phyloP scores from a whole-genome alignment of 2,797 vertebrate species.

The Lycodopsis pacificus region DNA sequence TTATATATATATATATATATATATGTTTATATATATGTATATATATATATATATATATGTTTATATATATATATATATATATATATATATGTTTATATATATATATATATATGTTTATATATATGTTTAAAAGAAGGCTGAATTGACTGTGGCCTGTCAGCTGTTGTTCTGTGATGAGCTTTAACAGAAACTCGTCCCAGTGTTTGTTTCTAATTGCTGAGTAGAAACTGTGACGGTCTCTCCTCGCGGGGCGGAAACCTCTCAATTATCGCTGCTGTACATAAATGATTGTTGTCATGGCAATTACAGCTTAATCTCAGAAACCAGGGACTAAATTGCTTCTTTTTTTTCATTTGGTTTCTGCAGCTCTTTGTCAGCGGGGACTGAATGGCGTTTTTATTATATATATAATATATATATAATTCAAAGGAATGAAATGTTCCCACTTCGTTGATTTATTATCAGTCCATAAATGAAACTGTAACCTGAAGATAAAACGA shows the following conservation, averaged over 20 bases:
- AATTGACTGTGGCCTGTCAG: conserved; percentile 44
- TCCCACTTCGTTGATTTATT: conserved; percentile 18
- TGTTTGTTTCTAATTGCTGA: conserved; percentile 47
- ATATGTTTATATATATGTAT: too few species aligned
- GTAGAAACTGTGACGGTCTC: conserved; percentile 57
- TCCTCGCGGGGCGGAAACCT: conserved; percentile 54
- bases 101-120: too few species aligned
- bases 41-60: too few species aligned
- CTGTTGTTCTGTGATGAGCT: conserved; percentile 45
- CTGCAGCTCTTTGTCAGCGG: not conserved
- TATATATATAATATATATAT: too few species aligned
- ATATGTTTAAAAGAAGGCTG: conserved; percentile 4
- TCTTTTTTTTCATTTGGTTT: conserved; percentile 50
- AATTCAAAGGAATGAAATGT: conserved; percentile 19
- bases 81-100: too few species aligned
- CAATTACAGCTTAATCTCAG: conserved; percentile 68
- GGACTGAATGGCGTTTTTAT: conserved; percentile 18
- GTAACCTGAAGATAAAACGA: not conserved
- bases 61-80: too few species aligned
- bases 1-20: too few species aligned
- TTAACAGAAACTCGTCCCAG: conserved; percentile 33
- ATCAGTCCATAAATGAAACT: conserved; percentile 18
- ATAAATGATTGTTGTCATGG: conserved; percentile 74
- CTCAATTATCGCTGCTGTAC: conserved; percentile 66
- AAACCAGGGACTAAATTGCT: conserved; percentile 51